These are phyloP conservation scores for Rhynchomys soricoides DNA, from an alignment of 2,113 vertebrate genomes.

Conservation along the genomic window DNA sequence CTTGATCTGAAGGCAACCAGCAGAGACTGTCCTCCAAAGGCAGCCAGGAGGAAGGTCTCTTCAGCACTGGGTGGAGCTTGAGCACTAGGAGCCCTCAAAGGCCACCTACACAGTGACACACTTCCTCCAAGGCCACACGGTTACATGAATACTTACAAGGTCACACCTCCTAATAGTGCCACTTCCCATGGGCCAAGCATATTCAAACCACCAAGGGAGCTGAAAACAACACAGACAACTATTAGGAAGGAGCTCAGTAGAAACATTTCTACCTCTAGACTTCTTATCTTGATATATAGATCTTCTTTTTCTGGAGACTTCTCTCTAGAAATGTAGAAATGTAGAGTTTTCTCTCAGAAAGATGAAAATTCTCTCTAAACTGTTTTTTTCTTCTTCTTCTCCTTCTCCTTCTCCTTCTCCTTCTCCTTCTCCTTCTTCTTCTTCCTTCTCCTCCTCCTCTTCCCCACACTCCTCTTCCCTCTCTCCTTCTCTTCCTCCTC, in stretches of 20 bases:
- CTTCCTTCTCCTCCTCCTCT: background rate
- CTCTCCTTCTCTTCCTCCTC: too few species aligned
- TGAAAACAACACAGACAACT: background rate
- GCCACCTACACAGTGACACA: too few species aligned
- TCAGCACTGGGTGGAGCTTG: too few species aligned
- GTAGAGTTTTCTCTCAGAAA: background rate
- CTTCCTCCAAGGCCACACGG: too few species aligned
- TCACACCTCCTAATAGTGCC: too few species aligned
- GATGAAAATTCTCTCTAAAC: background rate
- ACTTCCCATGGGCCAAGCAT: too few species aligned
- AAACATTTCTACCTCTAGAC: background rate
- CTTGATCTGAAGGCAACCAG: too few species aligned
- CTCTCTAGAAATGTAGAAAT: background rate
- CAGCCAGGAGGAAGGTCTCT: too few species aligned
- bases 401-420: fast-evolving
- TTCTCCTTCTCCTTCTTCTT: fast-evolving
- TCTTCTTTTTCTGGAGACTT: background rate
- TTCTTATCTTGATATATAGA: background rate
- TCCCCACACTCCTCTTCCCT: fast-evolving
- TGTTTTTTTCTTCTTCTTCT: background rate
- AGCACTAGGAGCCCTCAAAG: too few species aligned
- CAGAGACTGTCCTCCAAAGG: too few species aligned
- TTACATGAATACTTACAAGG: too few species aligned
- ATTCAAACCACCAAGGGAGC: too few species aligned
- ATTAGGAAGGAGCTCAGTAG: background rate